Evolutionary conservation across 1,140 invertebrate genomes (phyloP), one percentile per base, ranked within the genome.

Genomic region (Drosophila tani): DNA sequence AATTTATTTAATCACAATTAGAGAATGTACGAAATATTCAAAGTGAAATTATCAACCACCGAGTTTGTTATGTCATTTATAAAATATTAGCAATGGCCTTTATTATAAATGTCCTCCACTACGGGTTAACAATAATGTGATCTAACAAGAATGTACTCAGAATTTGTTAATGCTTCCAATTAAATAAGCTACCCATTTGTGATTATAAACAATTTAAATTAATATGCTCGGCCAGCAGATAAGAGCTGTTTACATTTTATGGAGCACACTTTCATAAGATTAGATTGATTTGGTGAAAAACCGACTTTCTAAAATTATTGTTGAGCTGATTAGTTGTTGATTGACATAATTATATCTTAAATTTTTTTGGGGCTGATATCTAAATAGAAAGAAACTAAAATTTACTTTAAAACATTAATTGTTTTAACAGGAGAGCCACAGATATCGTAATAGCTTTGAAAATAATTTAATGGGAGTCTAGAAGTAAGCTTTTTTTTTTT

Each of bases 211-310:
- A 41, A 27, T 47, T 19, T 47, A 6, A 59, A 49, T 47, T 35
- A 41, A 41, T 24, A 9, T 17, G 5, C 2, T 24, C 15, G 0
- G 1, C 2, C 15, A 19, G 12, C 8, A 21, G 67, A 66, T 70
- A 53, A 67, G 19, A 38, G 11, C 0, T 19, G 29, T 35, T 38
- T 66, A 53, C 27, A 12, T 35, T 69, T 66, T 66, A n/a, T 17
- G 4, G 19, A 29, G 8, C 24, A 12, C 15, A 12, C 6, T 62
- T 24, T 24, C 17, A 46, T 32, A 2, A 40, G 66, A 70, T 50
- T 19, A 69, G 50, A 71, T 69, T 40, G 29, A 66, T 53, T 40
- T 9, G 1, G 19, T n/a, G 19, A 49, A 67, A 40, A 29, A 32
- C 11, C 14, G 35, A 27, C 5, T 5, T 11, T 43, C 12, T 15